These are phyloP conservation scores for Oreocharis arfaki DNA, from an alignment of 2,113 vertebrate species.

Conservation along the genomic window DNA sequence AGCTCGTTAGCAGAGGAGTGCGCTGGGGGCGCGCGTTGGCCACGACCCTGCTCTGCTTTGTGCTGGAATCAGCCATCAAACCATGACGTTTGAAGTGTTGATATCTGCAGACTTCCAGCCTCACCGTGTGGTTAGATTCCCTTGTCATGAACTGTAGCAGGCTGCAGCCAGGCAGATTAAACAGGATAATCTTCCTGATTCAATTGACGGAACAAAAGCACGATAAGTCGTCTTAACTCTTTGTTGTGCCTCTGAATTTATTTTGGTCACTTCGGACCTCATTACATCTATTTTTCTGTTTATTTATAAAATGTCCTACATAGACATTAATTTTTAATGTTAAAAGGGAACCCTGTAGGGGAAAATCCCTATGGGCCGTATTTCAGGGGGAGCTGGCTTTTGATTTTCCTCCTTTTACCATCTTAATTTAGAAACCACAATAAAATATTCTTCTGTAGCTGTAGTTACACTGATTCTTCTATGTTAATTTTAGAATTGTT, in stretches of 20 bases:
- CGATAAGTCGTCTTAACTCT: background rate
- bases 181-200: background rate
- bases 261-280: background rate
- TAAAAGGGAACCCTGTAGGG: background rate
- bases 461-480: background rate
- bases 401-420: background rate
- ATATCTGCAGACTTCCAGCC: background rate
- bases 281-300: accelerated
- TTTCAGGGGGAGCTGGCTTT: background rate
- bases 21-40: accelerated
- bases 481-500: background rate
- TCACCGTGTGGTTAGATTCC: background rate
- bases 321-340: background rate
- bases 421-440: background rate
- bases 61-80: background rate
- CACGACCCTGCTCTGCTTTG: background rate
- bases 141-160: background rate
- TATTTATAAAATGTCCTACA: background rate
- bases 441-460: background rate
- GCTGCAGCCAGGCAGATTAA: background rate
- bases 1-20: background rate
- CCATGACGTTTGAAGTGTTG: background rate
- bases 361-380: accelerated
- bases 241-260: background rate
- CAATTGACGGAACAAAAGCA: background rate